Conservation (phyloP, 1,140 invertebrate genomes). For the Apis cerana region DNA sequence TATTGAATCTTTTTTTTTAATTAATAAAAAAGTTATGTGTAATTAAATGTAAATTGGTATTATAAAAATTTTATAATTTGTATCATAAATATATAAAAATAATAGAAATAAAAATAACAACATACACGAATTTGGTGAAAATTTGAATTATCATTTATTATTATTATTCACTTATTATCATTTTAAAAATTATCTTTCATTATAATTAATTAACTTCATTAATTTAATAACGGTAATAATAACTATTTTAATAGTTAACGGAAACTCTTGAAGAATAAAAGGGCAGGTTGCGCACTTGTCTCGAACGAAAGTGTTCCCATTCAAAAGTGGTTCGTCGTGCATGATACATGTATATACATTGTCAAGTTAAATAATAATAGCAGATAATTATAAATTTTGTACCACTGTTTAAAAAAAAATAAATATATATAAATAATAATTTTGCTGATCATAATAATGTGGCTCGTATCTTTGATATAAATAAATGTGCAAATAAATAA, state of each 20-base stretch:
- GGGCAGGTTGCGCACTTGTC: neutral
- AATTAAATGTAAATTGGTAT: no score
- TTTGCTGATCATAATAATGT: neutral
- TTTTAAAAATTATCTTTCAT: neutral
- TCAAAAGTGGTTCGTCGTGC: conserved; percentile 11
- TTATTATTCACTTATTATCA: no score
- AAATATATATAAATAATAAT: neutral
- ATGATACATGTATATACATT: neutral
- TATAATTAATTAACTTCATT: neutral
- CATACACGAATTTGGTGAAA: neutral
- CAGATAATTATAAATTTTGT: neutral
- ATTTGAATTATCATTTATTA: neutral
- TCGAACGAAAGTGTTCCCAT: conserved; percentile 9
- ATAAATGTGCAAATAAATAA: neutral
- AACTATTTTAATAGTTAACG: neutral
- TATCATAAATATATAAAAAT: no score
- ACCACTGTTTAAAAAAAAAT: neutral
- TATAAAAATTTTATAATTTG: no score
- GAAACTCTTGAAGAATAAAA: conserved; percentile 31
- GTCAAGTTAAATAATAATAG: neutral
- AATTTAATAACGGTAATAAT: neutral
- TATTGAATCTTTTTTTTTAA: neutral
- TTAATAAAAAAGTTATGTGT: neutral
- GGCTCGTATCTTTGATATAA: neutral
- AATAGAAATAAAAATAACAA: no score